These are phyloP conservation scores for Tuta absoluta DNA, from an alignment of 2,888 invertebrate species.

Conservation along the genomic window DNA sequence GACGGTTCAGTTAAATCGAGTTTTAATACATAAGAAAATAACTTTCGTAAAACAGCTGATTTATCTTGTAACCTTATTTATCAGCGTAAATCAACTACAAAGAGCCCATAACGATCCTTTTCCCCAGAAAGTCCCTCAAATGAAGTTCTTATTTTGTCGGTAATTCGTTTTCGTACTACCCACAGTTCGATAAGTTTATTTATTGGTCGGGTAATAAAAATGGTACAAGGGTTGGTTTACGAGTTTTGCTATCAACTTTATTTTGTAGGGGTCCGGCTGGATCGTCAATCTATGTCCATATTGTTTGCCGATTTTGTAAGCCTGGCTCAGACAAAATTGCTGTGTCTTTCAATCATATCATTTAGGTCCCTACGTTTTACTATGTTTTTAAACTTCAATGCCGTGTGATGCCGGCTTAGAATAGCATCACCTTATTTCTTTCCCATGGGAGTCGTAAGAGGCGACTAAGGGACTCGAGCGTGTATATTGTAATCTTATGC, in stretches of 20 bases:
- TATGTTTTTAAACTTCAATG: too few relatives aligned
- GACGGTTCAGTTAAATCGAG: too few relatives aligned
- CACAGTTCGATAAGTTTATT: slow-evolving; percentile 71
- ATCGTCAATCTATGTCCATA: slow-evolving; percentile 61
- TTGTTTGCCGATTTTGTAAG: slow-evolving; percentile 44
- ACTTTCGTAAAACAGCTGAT: background rate
- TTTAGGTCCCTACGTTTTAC: too few relatives aligned
- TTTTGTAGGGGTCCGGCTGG: slow-evolving; percentile 59
- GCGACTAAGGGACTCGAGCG: too few relatives aligned
- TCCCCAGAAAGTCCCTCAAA: slow-evolving; percentile 3
- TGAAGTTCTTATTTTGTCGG: slow-evolving; percentile 9
- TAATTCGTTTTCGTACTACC: slow-evolving; percentile 31
- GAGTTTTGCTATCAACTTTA: slow-evolving; percentile 71
- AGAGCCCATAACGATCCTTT: background rate
- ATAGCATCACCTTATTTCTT: too few relatives aligned
- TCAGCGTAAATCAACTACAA: background rate
- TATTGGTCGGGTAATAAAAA: slow-evolving; percentile 72
- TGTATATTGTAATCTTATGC: too few relatives aligned
- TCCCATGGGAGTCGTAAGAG: too few relatives aligned
- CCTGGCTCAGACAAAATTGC: background rate
- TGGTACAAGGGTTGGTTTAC: slow-evolving; percentile 66
- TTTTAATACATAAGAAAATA: background rate
- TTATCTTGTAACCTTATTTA: background rate
- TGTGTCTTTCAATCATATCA: background rate
- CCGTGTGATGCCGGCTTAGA: too few relatives aligned